A percentile compares a stretch with the other conserved stretches of the same genome.
These are phyloP conservation scores for Helostoma temminkii DNA, from an alignment of 2,797 vertebrate species.

Conservation along the genomic window DNA sequence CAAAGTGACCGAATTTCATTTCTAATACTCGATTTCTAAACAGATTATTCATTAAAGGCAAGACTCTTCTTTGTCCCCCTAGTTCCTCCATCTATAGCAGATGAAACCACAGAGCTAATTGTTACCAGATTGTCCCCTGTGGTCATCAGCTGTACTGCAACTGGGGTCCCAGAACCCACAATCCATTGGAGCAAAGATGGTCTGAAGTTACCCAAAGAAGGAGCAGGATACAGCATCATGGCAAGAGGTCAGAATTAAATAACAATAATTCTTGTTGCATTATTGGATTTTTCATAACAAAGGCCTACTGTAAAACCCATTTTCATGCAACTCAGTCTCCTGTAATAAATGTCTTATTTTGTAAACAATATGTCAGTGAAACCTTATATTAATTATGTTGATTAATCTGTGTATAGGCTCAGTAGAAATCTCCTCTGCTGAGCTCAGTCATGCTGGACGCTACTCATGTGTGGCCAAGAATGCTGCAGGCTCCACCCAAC, in stretches of 20 bases:
- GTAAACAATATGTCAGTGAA: too few relatives aligned
- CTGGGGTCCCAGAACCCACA: conserved; percentile 90
- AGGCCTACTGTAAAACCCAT: too few relatives aligned
- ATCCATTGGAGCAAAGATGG: conserved; percentile 95
- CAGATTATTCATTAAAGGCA: not conserved
- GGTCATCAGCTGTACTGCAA: conserved; percentile 90
- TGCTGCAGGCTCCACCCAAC: conserved; percentile 90
- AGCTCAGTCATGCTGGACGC: conserved; percentile 88
- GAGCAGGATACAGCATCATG: conserved; percentile 88
- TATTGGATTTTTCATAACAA: too few relatives aligned
- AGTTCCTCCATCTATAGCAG: conserved; percentile 97
- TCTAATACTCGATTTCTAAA: not conserved
- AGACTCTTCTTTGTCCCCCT: conserved; percentile 12
- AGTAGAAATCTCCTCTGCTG: conserved; percentile 88
- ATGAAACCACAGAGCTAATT: conserved; percentile 91
- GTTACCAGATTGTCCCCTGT: conserved; percentile 89
- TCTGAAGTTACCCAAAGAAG: conserved; percentile 82
- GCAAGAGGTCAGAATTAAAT: conserved; percentile 86
- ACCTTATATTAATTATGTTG: not conserved
- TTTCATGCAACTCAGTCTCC: too few relatives aligned
- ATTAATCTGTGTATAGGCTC: conserved; percentile 81
- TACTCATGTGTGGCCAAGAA: conserved; percentile 91
- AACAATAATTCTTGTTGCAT: not conserved
- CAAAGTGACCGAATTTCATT: not conserved
- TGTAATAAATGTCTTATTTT: too few relatives aligned